phyloP scores from a whole-genome alignment of 2,888 invertebrate genomes.

The Epirrhoe alternata region DNA sequence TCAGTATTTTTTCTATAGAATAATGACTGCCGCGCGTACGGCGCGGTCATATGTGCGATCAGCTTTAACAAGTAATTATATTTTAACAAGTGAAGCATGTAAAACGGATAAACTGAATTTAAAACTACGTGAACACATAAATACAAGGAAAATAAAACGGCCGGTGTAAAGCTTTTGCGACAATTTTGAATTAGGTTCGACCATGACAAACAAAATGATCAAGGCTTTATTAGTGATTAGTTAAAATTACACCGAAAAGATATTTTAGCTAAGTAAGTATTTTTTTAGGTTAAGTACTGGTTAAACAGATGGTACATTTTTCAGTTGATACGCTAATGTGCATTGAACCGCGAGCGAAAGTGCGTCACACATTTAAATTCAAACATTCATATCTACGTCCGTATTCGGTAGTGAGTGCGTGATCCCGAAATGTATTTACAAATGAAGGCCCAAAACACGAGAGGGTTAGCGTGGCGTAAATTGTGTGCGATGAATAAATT shows the following conservation, averaged over 20 bases:
- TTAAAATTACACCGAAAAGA: not conserved
- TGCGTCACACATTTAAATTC: constrained; percentile 63
- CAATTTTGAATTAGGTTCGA: not conserved
- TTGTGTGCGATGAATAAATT: constrained; percentile 75
- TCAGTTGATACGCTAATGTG: constrained; percentile 19
- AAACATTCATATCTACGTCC: constrained; percentile 58
- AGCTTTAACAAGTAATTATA: too few relatives aligned
- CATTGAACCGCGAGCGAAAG: constrained; percentile 41
- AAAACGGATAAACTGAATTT: not conserved
- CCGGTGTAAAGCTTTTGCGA: not conserved
- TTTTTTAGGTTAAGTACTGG: not conserved
- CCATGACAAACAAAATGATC: not conserved
- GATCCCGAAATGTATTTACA: constrained; percentile 79
- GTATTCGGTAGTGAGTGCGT: constrained; percentile 65
- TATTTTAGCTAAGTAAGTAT: not conserved
- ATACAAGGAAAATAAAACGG: not conserved
- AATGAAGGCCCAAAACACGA: constrained; percentile 75
- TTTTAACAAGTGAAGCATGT: not conserved
- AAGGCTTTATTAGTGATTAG: not conserved
- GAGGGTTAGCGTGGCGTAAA: constrained; percentile 78
- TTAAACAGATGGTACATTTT: not conserved
- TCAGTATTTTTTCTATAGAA: too few relatives aligned
- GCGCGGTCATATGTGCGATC: too few relatives aligned
- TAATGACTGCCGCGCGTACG: too few relatives aligned
- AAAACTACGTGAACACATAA: constrained; percentile 4